Base-by-base conservation (phyloP, 2,113 vertebrate genomes). In the Rhynchopsitta pachyrhyncha region DNA sequence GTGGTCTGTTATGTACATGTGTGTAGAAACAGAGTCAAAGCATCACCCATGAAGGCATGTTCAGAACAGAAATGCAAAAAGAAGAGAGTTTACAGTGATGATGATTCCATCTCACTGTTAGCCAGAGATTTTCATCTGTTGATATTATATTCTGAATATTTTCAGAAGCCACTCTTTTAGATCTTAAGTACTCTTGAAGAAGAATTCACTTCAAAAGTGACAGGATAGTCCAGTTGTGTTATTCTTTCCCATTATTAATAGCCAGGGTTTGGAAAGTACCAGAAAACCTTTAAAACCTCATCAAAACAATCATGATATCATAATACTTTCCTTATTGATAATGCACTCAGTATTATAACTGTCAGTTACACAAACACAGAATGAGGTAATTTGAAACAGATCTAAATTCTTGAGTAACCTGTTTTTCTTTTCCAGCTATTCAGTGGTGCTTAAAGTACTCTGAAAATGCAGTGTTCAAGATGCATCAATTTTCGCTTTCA, bases 351-450 rank as follows among this genome's bases (percentile, higher is more conserved):
- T 77, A 52, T 87, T 75, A 93, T 76, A 77, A 9, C 60, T 82
- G 59, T 83, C 76, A 83, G 37, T 86, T 92, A 73, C 62, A 66
- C 84, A 93, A 68, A 37, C 29, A 67, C 41, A 92, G 62, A 86
- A 88, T 74, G 37, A 80, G 44, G 28, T 44, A 42, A 49, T 83
- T 59, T 71, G 27, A 71, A 85, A 37, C 22, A 50, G 35, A 39
- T 64, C 73, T 96, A 53, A 62, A 84, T 96, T 93, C 92, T 37
- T 42, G 71, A 82, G 81, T 86, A 95, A 87, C 31, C 25, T 39
- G 2, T 10, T 69, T 75, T 92, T 91, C 29, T 66, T 92, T 90
- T 47, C 33, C 62, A 74, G 41, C 42, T 64, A 8, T 83, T 97
- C 50, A 81, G 80, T 60, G 78, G 20, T 50, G 35, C 52, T 91